These are phyloP conservation scores for Paguma larvata DNA, from an alignment of 2,797 vertebrate genomes.

Conservation along the genomic window DNA sequence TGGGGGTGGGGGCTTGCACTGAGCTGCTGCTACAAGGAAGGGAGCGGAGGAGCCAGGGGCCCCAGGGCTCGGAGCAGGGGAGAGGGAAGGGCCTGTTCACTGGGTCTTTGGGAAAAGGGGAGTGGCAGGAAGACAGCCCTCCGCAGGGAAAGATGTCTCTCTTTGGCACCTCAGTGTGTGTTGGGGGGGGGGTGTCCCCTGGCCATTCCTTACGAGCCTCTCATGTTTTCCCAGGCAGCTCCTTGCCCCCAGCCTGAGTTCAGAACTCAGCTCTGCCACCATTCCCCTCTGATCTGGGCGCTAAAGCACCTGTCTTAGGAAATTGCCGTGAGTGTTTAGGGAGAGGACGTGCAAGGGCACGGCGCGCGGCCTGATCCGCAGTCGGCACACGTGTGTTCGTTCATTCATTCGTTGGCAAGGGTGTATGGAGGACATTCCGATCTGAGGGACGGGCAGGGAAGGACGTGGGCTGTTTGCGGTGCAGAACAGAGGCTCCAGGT, in stretches of 20 bases:
- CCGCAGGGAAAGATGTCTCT: neutral
- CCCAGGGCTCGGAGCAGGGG: neutral
- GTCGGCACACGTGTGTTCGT: neutral
- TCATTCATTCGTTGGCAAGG: neutral
- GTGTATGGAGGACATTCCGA: neutral
- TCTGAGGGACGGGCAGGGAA: neutral
- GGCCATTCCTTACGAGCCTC: neutral
- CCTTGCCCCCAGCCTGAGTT: neutral
- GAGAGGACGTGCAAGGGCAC: neutral
- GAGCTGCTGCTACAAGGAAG: neutral
- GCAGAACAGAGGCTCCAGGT: neutral
- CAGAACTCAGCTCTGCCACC: neutral
- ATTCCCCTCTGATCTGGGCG: neutral
- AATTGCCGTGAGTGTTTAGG: neutral
- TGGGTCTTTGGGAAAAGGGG: neutral
- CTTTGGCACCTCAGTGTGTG: neutral
- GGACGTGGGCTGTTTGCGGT: neutral
- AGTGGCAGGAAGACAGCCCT: neutral
- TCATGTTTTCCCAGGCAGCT: neutral
- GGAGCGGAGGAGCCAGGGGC: too few relatives aligned
- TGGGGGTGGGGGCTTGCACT: neutral
- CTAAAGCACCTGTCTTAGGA: neutral
- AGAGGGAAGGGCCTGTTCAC: neutral
- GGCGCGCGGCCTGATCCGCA: neutral
- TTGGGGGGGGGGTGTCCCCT: rapidly evolving